A percentile compares a stretch with the other conserved stretches of the same genome.
These are phyloP conservation scores for Aphrophora alni DNA, from an alignment of 2,888 invertebrate genomes.

Conservation along the genomic window DNA sequence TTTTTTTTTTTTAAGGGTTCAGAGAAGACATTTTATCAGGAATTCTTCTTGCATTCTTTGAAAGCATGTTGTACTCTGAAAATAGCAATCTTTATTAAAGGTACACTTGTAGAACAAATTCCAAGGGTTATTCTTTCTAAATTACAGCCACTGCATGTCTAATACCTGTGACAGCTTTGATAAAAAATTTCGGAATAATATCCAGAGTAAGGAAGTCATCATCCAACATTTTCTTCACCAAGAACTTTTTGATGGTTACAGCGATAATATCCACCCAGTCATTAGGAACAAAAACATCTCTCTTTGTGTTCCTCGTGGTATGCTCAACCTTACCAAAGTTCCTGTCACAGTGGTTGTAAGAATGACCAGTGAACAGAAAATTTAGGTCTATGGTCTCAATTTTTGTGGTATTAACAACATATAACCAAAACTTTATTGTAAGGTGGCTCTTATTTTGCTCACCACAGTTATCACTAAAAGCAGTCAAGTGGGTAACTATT, in stretches of 20 bases:
- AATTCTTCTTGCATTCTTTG: not conserved
- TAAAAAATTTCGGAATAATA: not conserved
- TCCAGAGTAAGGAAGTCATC: not conserved
- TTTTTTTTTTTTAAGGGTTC: not conserved
- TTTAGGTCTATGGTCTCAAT: conserved; percentile 32
- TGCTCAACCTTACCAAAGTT: conserved; percentile 40
- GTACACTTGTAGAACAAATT: conserved; percentile 20
- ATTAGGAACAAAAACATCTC: conserved; percentile 26
- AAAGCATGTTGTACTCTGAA: not conserved
- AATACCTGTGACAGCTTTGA: not conserved
- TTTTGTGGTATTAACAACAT: no score
- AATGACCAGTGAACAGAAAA: conserved; percentile 40
- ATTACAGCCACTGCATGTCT: conserved; percentile 2
- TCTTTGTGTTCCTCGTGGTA: conserved; percentile 15
- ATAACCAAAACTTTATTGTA: no score
- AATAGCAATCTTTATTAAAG: conserved; percentile 23
- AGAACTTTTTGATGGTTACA: conserved; percentile 15
- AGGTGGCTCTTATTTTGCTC: conserved; percentile 42
- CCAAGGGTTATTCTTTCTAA: not conserved
- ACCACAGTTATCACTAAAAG: conserved; percentile 45
- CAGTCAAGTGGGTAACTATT: conserved; percentile 38
- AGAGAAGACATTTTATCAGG: not conserved
- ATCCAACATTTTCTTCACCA: conserved; percentile 11
- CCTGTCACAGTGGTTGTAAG: conserved; percentile 18
- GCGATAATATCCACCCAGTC: conserved; percentile 21